Percentiles rank a stretch among this genome's conserved stretches.
Evolutionary conservation across 2,797 vertebrate genomes (phyloP).

Genomic region (Distichodus sexfasciatus): DNA sequence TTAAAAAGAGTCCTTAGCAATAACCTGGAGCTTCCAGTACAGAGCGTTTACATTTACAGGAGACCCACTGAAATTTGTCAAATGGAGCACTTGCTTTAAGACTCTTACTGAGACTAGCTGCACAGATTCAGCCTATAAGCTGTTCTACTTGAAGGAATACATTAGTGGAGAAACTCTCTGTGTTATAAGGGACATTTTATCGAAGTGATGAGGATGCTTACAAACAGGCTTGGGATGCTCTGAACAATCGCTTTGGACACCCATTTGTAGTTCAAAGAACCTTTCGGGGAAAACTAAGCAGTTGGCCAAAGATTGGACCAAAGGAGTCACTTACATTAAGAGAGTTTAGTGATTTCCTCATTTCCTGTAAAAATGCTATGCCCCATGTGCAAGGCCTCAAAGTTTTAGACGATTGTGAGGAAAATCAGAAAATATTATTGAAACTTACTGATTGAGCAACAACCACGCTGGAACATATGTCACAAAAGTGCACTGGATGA

Average conservation of each 20-base stretch:
- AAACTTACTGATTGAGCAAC: background rate
- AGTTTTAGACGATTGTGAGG: background rate
- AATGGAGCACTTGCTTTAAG: constrained; percentile 49
- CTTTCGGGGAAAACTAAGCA: background rate
- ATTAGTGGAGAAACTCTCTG: constrained; percentile 19
- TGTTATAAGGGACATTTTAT: constrained; percentile 34
- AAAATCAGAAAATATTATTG: background rate
- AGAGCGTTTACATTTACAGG: constrained; percentile 34
- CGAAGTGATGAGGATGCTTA: constrained; percentile 42
- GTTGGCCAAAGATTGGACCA: constrained; percentile 19
- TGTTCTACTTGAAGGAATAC: constrained; percentile 41
- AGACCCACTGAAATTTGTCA: constrained; percentile 40
- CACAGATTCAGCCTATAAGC: constrained; percentile 20
- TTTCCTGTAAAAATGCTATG: constrained; percentile 33
- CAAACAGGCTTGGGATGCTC: constrained; percentile 34
- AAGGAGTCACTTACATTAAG: constrained; percentile 23
- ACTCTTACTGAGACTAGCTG: constrained; percentile 34
- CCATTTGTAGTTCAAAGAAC: background rate
- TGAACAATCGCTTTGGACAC: constrained; percentile 24
- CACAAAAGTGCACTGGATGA: too few relatives aligned
- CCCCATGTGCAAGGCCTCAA: constrained; percentile 16
- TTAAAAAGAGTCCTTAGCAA: background rate
- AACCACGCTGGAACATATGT: too few relatives aligned
- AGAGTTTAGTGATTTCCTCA: constrained; percentile 40
- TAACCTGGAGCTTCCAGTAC: background rate